Evolutionary conservation across 2,113 vertebrate genomes (phyloP), one percentile per base, ranked within the genome.

Genomic region (Pyrgilauda ruficollis): DNA sequence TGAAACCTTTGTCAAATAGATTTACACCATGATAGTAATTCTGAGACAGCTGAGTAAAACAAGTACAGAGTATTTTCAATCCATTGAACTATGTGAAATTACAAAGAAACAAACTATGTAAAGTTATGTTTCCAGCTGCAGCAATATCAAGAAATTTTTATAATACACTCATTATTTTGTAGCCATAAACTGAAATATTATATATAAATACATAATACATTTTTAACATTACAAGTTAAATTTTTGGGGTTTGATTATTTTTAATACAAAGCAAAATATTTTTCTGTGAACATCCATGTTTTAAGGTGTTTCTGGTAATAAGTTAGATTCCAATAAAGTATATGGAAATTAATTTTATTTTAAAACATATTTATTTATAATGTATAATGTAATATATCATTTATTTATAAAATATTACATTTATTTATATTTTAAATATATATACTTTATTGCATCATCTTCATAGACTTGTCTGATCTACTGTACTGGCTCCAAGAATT

Each of bases 121-220:
- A 96, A 66, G 10, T 56, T 61, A 28, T 0, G 0, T 55, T 91
- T 86, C 61, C 58, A 58, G 41, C 37, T 88, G 37, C 46, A 67
- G 66, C 39, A 74, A 44, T 59, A 68, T 59, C 44, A 78, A 67
- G 27, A 84, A 80, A 58, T 37, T 58, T 47, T 67, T 22, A 67
- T 75, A 56, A 58, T 55, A 75, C 1, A 0, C 28, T 84, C 19
- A 61, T 9, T 82, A 30, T 72, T 87, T 69, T 44, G 13, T 63
- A 75, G 41, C 55, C 86, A 59, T 86, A 69, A 92, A 88, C 61
- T 76, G 75, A 95, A 97, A 91, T 92, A 91, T 35, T 77, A 27
- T 89, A 44, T 73, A 43, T 26, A 58, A 69, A 59, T 56, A 35
- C 7, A 31, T 31, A 23, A 37, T 0, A 37, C 5, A 9, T 81